Evolutionary conservation across 2,113 vertebrate species (phyloP).

Genomic region (Cyanistes caeruleus): DNA sequence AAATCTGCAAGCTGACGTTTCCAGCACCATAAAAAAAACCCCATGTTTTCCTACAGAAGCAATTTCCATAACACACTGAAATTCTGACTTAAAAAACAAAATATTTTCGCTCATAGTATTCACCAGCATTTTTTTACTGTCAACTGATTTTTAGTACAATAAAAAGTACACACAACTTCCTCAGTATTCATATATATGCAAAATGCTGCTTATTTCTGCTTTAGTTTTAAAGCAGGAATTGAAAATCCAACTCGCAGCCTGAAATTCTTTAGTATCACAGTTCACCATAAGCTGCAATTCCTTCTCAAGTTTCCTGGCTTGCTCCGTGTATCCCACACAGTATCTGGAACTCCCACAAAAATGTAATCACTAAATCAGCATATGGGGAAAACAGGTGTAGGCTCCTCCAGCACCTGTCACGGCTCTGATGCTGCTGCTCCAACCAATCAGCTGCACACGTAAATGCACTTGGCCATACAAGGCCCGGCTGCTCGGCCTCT

Average conservation of each 20-base stretch:
- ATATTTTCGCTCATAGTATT: background rate
- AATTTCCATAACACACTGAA: background rate
- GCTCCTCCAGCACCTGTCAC: slow-evolving; percentile 78
- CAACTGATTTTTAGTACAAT: background rate
- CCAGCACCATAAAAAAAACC: background rate
- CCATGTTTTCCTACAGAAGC: slow-evolving; percentile 57
- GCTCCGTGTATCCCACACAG: slow-evolving; percentile 60
- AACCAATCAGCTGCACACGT: slow-evolving; percentile 75
- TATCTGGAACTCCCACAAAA: slow-evolving; percentile 77
- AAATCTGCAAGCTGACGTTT: background rate
- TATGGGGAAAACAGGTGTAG: slow-evolving; percentile 82
- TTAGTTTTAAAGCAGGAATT: background rate
- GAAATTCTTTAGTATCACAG: slow-evolving; percentile 60
- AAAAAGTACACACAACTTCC: background rate
- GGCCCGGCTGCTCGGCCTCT: slow-evolving; percentile 68
- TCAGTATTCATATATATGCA: background rate
- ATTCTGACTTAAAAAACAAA: background rate
- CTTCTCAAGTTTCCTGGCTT: slow-evolving; percentile 83
- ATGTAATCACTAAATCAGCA: slow-evolving; percentile 79
- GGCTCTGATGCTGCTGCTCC: slow-evolving; percentile 8
- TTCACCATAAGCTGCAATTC: slow-evolving; percentile 68
- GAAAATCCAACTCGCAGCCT: background rate
- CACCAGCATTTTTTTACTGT: background rate
- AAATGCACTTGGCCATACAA: slow-evolving; percentile 80
- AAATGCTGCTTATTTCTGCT: background rate